Percentiles rank a stretch among this genome's conserved stretches.
These are phyloP conservation scores for Procambarus clarkii DNA, from an alignment of 1,140 invertebrate genomes.

Conservation along the genomic window DNA sequence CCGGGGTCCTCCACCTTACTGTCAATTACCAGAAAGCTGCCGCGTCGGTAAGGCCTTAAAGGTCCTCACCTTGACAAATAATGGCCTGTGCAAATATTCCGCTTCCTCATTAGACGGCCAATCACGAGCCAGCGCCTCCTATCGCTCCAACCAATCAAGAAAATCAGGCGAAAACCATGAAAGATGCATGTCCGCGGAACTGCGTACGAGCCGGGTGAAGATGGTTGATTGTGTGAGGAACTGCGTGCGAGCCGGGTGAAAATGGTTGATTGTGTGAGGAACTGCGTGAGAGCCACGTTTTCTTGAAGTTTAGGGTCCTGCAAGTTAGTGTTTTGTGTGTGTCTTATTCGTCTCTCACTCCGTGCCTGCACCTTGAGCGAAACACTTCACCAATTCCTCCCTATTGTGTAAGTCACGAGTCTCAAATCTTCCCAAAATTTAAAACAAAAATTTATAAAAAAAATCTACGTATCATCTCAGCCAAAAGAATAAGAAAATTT, in stretches of 20 bases:
- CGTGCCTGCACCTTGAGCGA: too few relatives aligned
- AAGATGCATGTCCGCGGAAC: neutral
- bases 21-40: constrained; percentile 8
- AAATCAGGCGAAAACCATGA: constrained; percentile 10
- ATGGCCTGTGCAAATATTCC: neutral
- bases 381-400: too few relatives aligned
- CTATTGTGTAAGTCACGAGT: too few relatives aligned
- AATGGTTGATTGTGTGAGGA: neutral
- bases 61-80: constrained; percentile 10
- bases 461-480: too few relatives aligned
- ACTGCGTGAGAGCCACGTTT: neutral
- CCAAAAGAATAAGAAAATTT: too few relatives aligned
- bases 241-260: neutral
- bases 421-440: too few relatives aligned
- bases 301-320: too few relatives aligned
- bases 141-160: neutral
- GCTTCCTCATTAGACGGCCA: constrained; percentile 30
- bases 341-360: too few relatives aligned
- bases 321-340: too few relatives aligned
- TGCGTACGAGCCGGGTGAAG: neutral
- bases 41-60: neutral
- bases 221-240: neutral
- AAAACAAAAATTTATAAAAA: too few relatives aligned
- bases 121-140: neutral
- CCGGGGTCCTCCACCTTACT: neutral